Evolutionary conservation across 2,888 invertebrate species (phyloP).

Genomic region (Atrina japonica): DNA sequence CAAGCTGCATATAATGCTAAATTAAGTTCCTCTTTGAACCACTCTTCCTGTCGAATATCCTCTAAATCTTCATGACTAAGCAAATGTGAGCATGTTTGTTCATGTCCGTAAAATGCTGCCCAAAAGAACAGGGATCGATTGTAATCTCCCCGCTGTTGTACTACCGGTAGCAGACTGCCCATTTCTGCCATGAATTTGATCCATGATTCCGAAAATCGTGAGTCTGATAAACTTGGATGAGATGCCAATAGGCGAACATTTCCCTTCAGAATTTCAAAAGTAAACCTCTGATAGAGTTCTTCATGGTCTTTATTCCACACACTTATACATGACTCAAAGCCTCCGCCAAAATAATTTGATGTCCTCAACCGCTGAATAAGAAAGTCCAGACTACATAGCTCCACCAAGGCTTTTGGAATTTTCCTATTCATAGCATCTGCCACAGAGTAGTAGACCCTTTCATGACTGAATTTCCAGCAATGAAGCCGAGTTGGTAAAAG

Average conservation of each 20-base stretch:
- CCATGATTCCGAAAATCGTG: slow-evolving; percentile 43
- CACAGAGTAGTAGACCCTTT: slow-evolving; percentile 42
- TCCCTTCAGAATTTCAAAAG: slow-evolving; percentile 48
- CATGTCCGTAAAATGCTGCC: slow-evolving; percentile 51
- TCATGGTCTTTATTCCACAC: slow-evolving; percentile 34
- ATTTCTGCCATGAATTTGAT: slow-evolving; percentile 46
- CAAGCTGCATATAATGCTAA: slow-evolving; percentile 49
- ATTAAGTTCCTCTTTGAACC: slow-evolving; percentile 47
- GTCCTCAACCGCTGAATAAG: slow-evolving; percentile 43
- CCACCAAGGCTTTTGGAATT: slow-evolving; percentile 34
- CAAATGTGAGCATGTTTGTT: slow-evolving; percentile 35
- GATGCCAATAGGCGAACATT: slow-evolving; percentile 41
- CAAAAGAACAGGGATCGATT: slow-evolving; percentile 52
- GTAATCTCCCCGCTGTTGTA: slow-evolving; percentile 44
- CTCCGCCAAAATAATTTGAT: slow-evolving; percentile 15
- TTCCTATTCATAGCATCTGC: slow-evolving; percentile 45
- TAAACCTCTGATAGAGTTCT: slow-evolving; percentile 41
- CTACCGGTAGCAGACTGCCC: slow-evolving; percentile 45
- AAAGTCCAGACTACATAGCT: slow-evolving; percentile 44
- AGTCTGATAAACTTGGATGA: slow-evolving; percentile 45
- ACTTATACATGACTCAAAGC: slow-evolving; percentile 23
- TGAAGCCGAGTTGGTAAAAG: slow-evolving; percentile 40
- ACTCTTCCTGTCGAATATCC: slow-evolving; percentile 38
- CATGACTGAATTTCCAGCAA: slow-evolving; percentile 48
- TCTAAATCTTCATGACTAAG: slow-evolving; percentile 40